These are phyloP conservation scores for Drosophila anomalipes DNA, from an alignment of 2,888 invertebrate species.

Conservation along the genomic window DNA sequence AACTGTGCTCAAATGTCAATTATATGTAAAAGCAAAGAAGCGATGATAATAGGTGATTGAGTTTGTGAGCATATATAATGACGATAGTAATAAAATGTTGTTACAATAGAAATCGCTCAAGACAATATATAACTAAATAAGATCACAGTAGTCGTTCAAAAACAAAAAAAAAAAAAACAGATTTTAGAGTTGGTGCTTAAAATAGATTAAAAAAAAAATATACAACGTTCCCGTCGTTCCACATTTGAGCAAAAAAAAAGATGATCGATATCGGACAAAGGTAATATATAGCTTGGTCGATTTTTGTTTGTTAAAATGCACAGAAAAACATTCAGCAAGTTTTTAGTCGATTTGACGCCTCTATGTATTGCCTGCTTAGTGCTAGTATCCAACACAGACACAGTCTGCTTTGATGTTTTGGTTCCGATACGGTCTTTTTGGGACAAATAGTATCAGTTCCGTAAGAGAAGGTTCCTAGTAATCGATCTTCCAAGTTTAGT, in stretches of 20 bases:
- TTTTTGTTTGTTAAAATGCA: background rate
- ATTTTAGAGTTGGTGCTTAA: background rate
- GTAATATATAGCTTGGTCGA: background rate
- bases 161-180: background rate
- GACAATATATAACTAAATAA: slow-evolving; percentile 7
- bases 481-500: background rate
- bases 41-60: background rate
- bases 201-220: background rate
- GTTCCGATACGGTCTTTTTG: background rate
- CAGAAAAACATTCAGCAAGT: background rate
- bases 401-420: background rate
- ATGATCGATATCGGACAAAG: no score
- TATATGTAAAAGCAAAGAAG: background rate
- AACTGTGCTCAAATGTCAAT: slow-evolving; percentile 6
- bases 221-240: background rate
- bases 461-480: no score
- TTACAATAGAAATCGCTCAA: slow-evolving; percentile 41
- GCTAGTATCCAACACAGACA: background rate
- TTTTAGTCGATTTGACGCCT: background rate
- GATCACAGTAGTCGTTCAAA: background rate
- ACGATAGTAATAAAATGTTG: slow-evolving; percentile 28
- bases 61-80: background rate
- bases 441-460: no score
- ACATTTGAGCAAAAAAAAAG: no score
- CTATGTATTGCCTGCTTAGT: background rate